Evolutionary conservation across 2,113 vertebrate genomes (phyloP).

Genomic region (Charina bottae): DNA sequence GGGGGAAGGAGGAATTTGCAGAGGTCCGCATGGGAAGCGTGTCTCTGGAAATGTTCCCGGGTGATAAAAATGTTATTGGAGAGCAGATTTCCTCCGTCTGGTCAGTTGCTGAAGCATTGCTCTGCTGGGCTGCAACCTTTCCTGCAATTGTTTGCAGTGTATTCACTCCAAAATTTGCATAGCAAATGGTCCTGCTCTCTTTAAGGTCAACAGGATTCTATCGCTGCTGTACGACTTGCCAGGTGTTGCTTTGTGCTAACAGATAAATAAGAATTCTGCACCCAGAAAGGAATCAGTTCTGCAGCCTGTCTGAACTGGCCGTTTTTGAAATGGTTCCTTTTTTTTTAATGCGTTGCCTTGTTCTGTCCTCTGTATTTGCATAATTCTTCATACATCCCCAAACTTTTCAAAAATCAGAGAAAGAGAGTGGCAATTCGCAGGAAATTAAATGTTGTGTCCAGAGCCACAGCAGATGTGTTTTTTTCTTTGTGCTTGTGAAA

Average conservation of each 20-base stretch:
- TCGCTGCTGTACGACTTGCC: background rate
- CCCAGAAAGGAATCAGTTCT: background rate
- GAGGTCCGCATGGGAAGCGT: background rate
- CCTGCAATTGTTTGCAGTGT: background rate
- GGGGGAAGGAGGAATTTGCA: background rate
- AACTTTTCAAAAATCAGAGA: background rate
- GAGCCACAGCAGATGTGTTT: background rate
- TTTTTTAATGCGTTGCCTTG: background rate
- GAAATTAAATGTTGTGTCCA: background rate
- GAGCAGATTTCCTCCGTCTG: background rate
- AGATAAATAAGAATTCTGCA: background rate
- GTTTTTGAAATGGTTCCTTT: too few relatives aligned
- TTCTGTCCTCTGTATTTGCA: background rate
- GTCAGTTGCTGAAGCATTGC: background rate
- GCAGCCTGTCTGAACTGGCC: background rate
- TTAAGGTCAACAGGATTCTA: background rate
- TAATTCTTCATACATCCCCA: too few relatives aligned
- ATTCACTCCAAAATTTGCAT: background rate
- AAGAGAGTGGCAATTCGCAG: background rate
- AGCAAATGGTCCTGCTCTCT: background rate
- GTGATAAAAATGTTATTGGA: fast-evolving
- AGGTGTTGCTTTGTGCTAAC: background rate
- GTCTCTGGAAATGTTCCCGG: fast-evolving
- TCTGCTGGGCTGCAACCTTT: background rate
- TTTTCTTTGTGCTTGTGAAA: background rate